Percentiles rank a stretch among this genome's conserved stretches.
Evolutionary conservation across 2,797 vertebrate species (phyloP).

Genomic region (Eospalax fontanierii): DNA sequence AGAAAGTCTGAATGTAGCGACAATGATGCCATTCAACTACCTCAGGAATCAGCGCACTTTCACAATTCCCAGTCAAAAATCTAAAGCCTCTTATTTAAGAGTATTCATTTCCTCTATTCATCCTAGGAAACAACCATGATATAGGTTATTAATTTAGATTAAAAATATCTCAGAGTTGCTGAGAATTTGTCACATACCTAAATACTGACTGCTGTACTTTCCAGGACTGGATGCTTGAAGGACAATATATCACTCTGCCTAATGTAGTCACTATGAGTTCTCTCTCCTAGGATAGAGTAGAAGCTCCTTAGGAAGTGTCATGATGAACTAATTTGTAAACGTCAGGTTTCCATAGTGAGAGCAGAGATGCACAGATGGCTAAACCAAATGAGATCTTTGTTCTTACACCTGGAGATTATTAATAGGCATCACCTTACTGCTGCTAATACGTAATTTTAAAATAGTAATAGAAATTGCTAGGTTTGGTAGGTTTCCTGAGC

Average conservation of each 20-base stretch:
- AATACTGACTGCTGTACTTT: background rate
- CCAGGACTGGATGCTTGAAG: background rate
- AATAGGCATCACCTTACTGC: conserved; percentile 56
- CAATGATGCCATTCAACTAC: background rate
- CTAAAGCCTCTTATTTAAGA: conserved; percentile 5
- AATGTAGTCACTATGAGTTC: background rate
- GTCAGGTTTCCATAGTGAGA: background rate
- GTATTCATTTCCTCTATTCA: background rate
- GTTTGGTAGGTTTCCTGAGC: conserved; percentile 67
- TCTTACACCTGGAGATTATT: conserved; percentile 75
- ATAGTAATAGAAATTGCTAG: conserved; percentile 77
- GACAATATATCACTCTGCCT: background rate
- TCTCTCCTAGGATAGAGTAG: background rate
- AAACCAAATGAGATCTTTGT: conserved; percentile 1
- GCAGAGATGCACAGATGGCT: background rate
- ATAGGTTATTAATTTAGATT: background rate
- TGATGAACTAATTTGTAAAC: conserved; percentile 6
- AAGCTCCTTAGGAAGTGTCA: background rate
- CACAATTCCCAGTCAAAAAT: background rate
- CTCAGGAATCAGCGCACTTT: background rate
- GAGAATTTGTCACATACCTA: conserved; percentile 3
- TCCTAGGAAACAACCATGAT: conserved; percentile 2
- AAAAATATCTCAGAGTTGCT: background rate
- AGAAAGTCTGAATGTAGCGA: conserved; percentile 17
- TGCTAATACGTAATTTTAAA: conserved; percentile 77